Percentiles rank a stretch among this genome's conserved stretches.
phyloP scores from a whole-genome alignment of 2,888 invertebrate species.

The Hermaeophaga mercurialis region DNA sequence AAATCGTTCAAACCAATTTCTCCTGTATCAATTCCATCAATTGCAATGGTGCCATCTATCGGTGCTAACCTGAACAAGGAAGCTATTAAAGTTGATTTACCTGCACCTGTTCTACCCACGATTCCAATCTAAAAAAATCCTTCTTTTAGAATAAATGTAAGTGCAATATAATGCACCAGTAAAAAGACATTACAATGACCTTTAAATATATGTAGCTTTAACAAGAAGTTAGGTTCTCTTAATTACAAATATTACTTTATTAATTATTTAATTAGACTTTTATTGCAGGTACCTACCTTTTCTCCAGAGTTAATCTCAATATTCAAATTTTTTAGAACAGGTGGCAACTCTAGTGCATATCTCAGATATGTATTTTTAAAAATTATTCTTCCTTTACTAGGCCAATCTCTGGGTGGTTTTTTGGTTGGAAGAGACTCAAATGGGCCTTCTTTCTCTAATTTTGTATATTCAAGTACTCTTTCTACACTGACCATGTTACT shows the following conservation, averaged over 20 bases:
- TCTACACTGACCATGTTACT: conserved; percentile 85
- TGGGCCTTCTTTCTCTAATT: conserved; percentile 71
- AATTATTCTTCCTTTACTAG: conserved; percentile 63
- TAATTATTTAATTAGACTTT: too few relatives aligned
- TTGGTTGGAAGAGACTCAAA: conserved; percentile 61
- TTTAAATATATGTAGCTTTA: too few relatives aligned
- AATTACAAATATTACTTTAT: too few relatives aligned
- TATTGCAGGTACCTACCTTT: too few relatives aligned
- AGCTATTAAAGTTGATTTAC: conserved; percentile 80
- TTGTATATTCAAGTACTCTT: conserved; percentile 77
- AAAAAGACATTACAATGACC: too few relatives aligned
- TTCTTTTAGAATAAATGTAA: too few relatives aligned
- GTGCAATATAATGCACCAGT: too few relatives aligned
- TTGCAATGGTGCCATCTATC: conserved; percentile 74
- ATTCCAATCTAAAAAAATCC: conserved; percentile 80
- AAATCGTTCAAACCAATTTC: conserved; percentile 76
- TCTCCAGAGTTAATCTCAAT: conserved; percentile 67
- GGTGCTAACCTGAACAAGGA: conserved; percentile 83
- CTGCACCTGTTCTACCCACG: conserved; percentile 87
- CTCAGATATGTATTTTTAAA: conserved; percentile 68
- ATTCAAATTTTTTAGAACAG: conserved; percentile 72
- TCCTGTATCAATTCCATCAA: conserved; percentile 76
- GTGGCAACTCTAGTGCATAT: conserved; percentile 66
- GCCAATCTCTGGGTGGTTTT: conserved; percentile 66
- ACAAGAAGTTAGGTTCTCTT: too few relatives aligned